Evolutionary conservation across 1,140 invertebrate species (phyloP).

Genomic region (Drosophila bocki): DNA sequence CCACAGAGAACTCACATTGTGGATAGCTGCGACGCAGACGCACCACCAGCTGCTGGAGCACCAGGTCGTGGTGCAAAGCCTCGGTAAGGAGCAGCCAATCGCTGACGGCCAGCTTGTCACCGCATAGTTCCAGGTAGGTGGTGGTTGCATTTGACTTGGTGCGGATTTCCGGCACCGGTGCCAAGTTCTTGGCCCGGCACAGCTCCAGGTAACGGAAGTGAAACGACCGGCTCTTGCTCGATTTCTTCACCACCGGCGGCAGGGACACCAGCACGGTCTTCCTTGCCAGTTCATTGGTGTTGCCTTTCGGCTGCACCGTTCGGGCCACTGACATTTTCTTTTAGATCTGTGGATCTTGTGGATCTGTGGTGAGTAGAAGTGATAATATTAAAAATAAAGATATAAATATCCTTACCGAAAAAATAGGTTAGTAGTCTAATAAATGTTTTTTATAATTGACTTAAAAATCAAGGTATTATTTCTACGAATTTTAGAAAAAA

Average conservation of each 20-base stretch:
- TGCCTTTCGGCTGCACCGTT: conserved; percentile 19
- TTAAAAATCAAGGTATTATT: conserved; percentile 1
- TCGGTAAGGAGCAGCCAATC: conserved; percentile 88
- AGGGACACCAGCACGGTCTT: conserved; percentile 36
- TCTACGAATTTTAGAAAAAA: not conserved
- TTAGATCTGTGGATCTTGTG: not conserved
- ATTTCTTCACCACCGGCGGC: conserved; percentile 61
- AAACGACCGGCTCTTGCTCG: conserved; percentile 77
- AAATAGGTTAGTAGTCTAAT: conserved; percentile 5
- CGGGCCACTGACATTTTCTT: conserved; percentile 48
- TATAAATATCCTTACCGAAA: not conserved
- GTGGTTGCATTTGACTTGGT: conserved; percentile 84
- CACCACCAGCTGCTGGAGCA: conserved; percentile 86
- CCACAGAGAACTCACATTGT: conserved; percentile 44
- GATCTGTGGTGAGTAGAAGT: not conserved
- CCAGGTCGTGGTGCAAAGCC: conserved; percentile 87
- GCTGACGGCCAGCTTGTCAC: conserved; percentile 87
- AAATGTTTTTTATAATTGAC: conserved; percentile 8
- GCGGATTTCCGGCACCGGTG: conserved; percentile 69
- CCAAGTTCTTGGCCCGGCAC: conserved; percentile 77
- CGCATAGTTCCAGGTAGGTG: conserved; percentile 86
- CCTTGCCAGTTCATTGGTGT: conserved; percentile 30
- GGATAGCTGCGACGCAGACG: conserved; percentile 81
- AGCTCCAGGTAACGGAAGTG: conserved; percentile 81
- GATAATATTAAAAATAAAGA: not conserved